Percentiles rank a stretch among this genome's conserved stretches.
Evolutionary conservation across 2,888 invertebrate genomes (phyloP).

Genomic region (Apodemia duryi): DNA sequence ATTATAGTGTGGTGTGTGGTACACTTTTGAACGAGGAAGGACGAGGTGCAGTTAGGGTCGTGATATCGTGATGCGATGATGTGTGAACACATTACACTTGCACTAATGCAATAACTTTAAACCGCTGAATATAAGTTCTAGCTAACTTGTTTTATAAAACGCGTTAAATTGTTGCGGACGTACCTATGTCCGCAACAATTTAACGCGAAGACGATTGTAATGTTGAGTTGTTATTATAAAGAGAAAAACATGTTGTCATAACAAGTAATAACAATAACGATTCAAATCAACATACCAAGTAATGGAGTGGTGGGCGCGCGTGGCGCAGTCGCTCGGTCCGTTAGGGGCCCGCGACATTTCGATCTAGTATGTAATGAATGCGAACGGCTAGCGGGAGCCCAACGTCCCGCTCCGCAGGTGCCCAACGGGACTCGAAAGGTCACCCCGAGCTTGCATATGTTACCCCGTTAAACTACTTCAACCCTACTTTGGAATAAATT

Average conservation of each 20-base stretch:
- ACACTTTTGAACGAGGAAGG: too few relatives aligned
- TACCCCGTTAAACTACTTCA: constrained; percentile 32
- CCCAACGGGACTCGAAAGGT: constrained; percentile 65
- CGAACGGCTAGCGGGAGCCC: constrained; percentile 50
- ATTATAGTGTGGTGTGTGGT: too few relatives aligned
- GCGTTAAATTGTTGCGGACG: too few relatives aligned
- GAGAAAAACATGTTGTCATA: background rate
- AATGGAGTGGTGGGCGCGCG: constrained; percentile 10
- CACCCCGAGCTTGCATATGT: constrained; percentile 37
- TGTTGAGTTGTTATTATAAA: background rate
- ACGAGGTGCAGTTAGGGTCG: too few relatives aligned
- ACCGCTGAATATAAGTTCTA: too few relatives aligned
- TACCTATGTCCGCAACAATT: too few relatives aligned
- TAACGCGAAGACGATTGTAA: too few relatives aligned
- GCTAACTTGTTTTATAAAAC: too few relatives aligned
- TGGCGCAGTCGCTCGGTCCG: constrained; percentile 7
- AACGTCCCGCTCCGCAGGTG: constrained; percentile 52
- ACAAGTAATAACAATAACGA: background rate
- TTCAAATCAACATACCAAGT: background rate
- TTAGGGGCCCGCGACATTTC: constrained; percentile 19
- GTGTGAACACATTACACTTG: too few relatives aligned
- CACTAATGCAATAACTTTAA: too few relatives aligned
- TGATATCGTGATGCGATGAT: too few relatives aligned
- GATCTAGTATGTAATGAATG: constrained; percentile 29
- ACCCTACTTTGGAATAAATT: constrained; percentile 24